Evolutionary conservation across 2,113 vertebrate species (phyloP).

Genomic region (Edolisoma coerulescens): DNA sequence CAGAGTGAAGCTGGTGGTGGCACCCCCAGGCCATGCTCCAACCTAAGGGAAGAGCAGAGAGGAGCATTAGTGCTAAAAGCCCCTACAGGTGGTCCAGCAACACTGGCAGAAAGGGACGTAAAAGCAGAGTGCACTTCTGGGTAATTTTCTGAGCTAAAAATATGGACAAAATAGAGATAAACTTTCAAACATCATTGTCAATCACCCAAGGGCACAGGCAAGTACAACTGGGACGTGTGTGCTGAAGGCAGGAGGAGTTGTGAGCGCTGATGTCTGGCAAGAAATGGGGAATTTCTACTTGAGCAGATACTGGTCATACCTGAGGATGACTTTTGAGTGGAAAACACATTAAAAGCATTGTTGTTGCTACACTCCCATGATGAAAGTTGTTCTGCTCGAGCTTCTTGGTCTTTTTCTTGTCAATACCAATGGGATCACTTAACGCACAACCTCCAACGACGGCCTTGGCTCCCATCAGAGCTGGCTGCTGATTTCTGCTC

Average conservation of each 20-base stretch:
- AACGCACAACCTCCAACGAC: fast-evolving
- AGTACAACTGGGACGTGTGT: not conserved
- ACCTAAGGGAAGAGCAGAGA: fast-evolving
- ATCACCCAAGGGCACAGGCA: not conserved
- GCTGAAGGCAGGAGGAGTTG: not conserved
- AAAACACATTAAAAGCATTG: not conserved
- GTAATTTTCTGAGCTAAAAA: not conserved
- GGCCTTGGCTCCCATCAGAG: not conserved
- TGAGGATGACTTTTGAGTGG: not conserved
- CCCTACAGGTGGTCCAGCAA: not conserved
- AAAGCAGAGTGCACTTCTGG: not conserved
- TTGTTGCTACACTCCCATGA: not conserved
- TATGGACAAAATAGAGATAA: not conserved
- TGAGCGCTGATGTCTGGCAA: not conserved
- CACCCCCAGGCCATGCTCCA: not conserved
- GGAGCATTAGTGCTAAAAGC: not conserved
- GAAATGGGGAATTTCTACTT: not conserved
- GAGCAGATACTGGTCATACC: not conserved
- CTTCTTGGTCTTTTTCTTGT: not conserved
- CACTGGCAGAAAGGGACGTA: not conserved
- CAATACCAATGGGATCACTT: not conserved
- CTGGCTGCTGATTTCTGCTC: not conserved
- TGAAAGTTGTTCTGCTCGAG: not conserved
- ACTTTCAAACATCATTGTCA: not conserved
- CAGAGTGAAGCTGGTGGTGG: not conserved